Conservation (phyloP, 2,888 invertebrate genomes). For the Siphonodentalium dalli region DNA sequence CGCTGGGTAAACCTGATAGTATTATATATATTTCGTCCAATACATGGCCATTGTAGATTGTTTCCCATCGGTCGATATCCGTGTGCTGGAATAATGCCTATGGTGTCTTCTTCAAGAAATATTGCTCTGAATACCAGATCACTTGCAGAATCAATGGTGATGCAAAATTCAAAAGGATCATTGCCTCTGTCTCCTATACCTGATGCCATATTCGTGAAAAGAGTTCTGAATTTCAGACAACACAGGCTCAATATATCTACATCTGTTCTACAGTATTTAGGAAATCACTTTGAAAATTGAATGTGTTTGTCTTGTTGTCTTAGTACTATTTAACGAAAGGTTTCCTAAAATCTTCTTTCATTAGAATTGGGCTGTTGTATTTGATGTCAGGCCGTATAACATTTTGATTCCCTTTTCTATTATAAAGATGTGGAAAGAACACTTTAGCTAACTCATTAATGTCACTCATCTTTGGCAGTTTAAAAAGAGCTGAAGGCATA, state of each 20-base stretch:
- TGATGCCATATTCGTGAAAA: constrained; percentile 8
- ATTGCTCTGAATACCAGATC: neutral
- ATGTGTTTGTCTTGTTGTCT: neutral
- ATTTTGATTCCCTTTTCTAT: neutral
- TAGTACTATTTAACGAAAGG: neutral
- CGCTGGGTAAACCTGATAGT: neutral
- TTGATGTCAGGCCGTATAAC: neutral
- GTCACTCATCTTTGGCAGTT: too few species aligned
- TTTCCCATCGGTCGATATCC: too few species aligned
- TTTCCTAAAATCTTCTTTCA: neutral
- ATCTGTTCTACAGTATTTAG: constrained; percentile 19
- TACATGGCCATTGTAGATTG: too few species aligned
- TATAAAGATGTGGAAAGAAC: too few species aligned
- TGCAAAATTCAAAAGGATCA: neutral
- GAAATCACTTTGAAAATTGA: neutral
- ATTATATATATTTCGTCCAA: neutral
- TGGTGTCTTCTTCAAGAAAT: neutral
- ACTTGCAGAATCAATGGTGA: neutral
- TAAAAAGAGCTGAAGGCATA: neutral
- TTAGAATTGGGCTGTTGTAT: neutral
- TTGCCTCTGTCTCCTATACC: constrained; percentile 13
- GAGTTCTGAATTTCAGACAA: constrained; percentile 9
- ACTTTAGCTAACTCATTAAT: too few species aligned
- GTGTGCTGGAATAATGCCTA: too few species aligned
- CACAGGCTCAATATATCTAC: constrained; percentile 18